A percentile compares a stretch with the other conserved stretches of the same genome.
These are phyloP conservation scores for Rhinichthys klamathensis DNA, from an alignment of 2,113 vertebrate genomes.

Conservation along the genomic window DNA sequence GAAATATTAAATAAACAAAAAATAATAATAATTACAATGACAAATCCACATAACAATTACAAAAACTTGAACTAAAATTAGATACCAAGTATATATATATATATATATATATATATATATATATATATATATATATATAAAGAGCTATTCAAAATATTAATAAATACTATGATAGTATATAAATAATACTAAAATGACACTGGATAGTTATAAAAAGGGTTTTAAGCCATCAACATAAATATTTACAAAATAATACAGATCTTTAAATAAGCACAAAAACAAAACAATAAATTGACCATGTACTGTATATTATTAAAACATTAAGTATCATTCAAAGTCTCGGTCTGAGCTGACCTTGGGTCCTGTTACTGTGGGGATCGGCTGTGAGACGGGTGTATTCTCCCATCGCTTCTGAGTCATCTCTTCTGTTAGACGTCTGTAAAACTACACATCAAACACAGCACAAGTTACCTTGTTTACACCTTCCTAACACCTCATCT, in stretches of 20 bases:
- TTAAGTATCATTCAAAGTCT: neutral
- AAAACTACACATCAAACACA: slow-evolving; percentile 80
- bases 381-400: slow-evolving; percentile 81
- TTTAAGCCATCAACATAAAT: too few species aligned
- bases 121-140: too few species aligned
- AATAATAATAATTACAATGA: neutral
- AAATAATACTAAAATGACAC: neutral
- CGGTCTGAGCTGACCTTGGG: slow-evolving; percentile 75
- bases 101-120: too few species aligned
- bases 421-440: slow-evolving; percentile 90
- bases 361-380: slow-evolving; percentile 77
- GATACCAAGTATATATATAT: too few species aligned
- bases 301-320: neutral
- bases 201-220: neutral
- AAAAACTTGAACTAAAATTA: neutral
- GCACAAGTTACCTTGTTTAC: neutral
- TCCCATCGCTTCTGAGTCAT: slow-evolving; percentile 95
- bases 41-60: neutral
- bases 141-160: too few species aligned
- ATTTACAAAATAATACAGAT: neutral
- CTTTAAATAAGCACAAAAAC: too few species aligned
- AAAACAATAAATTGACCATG: too few species aligned
- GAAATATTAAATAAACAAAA: neutral
- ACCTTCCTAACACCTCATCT: neutral
- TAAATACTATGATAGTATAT: too few species aligned